Conservation (phyloP, 2,888 invertebrate genomes). For the Parapristionchus giblindavisi region DNA sequence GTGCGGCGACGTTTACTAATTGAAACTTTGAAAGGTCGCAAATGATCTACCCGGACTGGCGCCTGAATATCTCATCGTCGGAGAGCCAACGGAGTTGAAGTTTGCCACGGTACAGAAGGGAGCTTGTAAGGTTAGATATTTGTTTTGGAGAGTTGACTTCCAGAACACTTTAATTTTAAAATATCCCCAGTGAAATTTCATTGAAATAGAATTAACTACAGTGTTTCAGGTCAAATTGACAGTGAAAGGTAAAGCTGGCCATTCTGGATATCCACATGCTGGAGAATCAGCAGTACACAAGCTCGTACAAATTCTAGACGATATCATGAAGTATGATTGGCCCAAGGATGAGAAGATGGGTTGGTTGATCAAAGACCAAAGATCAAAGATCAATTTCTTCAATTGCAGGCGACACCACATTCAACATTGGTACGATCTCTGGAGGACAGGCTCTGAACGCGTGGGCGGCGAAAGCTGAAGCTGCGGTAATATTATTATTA, state of each 20-base stretch:
- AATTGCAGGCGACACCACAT: constrained; percentile 60
- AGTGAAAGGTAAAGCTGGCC: constrained; percentile 55
- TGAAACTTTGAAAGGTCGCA: constrained; percentile 42
- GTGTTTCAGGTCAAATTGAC: constrained; percentile 45
- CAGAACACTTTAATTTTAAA: background rate
- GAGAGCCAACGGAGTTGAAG: constrained; percentile 67
- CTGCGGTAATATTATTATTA: constrained; percentile 37
- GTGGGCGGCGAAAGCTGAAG: constrained; percentile 59
- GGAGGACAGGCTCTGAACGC: constrained; percentile 68
- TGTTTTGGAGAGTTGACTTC: background rate
- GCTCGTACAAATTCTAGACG: constrained; percentile 59
- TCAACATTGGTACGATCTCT: constrained; percentile 61
- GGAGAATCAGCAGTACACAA: constrained; percentile 63
- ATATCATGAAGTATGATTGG: constrained; percentile 57
- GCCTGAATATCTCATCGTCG: constrained; percentile 64
- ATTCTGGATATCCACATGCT: constrained; percentile 63
- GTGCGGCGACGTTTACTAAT: too few species aligned
- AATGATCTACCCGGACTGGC: constrained; percentile 53
- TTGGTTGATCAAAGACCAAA: constrained; percentile 19
- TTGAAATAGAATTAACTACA: too few species aligned
- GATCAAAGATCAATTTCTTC: background rate
- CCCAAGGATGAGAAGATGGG: constrained; percentile 53
- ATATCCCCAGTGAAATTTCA: background rate
- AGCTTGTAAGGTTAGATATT: constrained; percentile 56
- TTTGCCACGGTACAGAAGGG: constrained; percentile 66